Evolutionary conservation across 2,888 invertebrate species (phyloP), one percentile per base, ranked within the genome.

Genomic region (Thymelicus sylvestris): DNA sequence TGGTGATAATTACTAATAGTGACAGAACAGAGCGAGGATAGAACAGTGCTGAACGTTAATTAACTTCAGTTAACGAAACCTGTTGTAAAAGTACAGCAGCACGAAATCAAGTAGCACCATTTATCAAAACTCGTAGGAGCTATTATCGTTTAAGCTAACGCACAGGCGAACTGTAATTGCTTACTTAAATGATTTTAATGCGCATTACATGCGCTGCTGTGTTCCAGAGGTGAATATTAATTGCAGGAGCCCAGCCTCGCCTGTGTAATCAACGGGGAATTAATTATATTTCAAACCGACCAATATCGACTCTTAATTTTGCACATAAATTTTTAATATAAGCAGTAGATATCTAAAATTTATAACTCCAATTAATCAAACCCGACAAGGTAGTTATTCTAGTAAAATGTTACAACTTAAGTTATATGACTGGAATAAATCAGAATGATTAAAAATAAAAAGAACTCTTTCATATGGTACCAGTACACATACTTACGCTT

Each of bases 51-150:
- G 39, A 64, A 50, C 50, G 50, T 50, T 39, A 64, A 69, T 15
- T 57, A 69, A 48, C 64, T 64, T 24, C 24, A 64, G 50, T 69
- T 66, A 63, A 47, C 66, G 63, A 69, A 73, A 72, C 66, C 60
- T 39, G 73, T 63, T 71, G 68, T 66, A 67, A 68, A 71, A 67
- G 61, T 69, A 67, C 66, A 66, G 68, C 67, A 73, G 71, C 71
- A 72, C 50, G 62, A 66, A 67, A 55, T 72, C 59, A 67, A 71
- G 64, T 66, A 63, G 61, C 15, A 69, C 64, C 73, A 69, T 69
- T 69, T 69, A 64, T 69, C 69, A 64, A 57, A 69, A 59, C 64
- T 48, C 59, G 64, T 59, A 59, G 64, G 38, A 47, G 69, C 63
- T 69, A 69, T 69, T 69, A 69, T 64, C 68, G 63, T 69, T 44